Evolutionary conservation across 2,797 vertebrate genomes (phyloP).

Genomic region (Peromyscus nudipes): DNA sequence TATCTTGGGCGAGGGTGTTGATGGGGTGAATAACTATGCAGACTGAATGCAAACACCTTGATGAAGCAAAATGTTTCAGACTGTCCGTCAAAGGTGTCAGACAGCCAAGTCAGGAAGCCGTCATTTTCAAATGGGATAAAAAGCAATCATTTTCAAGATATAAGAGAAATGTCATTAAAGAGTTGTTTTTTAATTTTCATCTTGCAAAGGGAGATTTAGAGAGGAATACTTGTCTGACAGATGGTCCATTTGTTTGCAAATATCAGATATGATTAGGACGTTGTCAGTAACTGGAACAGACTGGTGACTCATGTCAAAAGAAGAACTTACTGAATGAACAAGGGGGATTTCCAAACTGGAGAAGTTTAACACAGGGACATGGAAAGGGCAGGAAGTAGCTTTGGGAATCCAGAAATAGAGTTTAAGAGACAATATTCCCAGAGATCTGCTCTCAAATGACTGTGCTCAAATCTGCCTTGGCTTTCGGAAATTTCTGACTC

Average conservation of each 20-base stretch:
- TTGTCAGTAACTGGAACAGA: neutral
- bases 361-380: neutral
- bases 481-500: neutral
- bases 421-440: neutral
- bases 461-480: neutral
- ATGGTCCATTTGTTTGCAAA: slow-evolving; percentile 70
- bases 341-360: neutral
- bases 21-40: neutral
- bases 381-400: neutral
- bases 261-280: neutral
- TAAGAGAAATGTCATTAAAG: slow-evolving; percentile 74
- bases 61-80: slow-evolving; percentile 54
- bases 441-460: neutral
- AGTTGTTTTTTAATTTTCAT: slow-evolving; percentile 76
- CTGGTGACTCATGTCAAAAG: neutral
- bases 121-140: slow-evolving; percentile 44
- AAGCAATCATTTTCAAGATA: slow-evolving; percentile 56
- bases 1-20: neutral
- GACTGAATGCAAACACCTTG: neutral
- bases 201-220: slow-evolving; percentile 77
- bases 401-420: neutral
- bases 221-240: slow-evolving; percentile 71
- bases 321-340: neutral
- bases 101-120: slow-evolving; percentile 63
- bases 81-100: slow-evolving; percentile 36